Percentiles rank a stretch among this genome's conserved stretches.
Evolutionary conservation across 2,888 invertebrate genomes (phyloP).

Genomic region (Camponotus fellah): DNA sequence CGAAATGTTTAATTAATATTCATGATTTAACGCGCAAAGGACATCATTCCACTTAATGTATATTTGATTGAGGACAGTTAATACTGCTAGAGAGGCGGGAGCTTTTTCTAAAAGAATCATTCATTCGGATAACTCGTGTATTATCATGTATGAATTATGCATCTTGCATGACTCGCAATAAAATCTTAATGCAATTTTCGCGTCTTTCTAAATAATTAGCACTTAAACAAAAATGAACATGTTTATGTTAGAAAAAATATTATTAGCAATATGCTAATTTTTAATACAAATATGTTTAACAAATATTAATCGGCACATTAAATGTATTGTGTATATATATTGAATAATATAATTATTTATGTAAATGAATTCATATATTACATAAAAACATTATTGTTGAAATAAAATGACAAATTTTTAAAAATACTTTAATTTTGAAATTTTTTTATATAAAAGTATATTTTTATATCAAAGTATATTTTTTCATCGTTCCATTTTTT

Average conservation of each 20-base stretch:
- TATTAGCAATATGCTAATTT: neutral
- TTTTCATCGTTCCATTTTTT: neutral
- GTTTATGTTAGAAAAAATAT: neutral
- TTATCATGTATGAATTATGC: conserved; percentile 58
- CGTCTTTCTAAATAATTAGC: conserved; percentile 29
- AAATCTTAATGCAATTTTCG: conserved; percentile 23
- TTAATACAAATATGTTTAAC: neutral
- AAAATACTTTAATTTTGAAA: neutral
- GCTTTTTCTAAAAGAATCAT: conserved; percentile 55
- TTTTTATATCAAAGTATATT: neutral
- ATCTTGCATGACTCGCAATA: conserved; percentile 48
- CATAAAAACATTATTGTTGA: neutral
- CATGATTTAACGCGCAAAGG: conserved; percentile 75
- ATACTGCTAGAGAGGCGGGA: conserved; percentile 46
- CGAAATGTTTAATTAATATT: conserved; percentile 74
- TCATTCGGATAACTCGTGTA: conserved; percentile 32
- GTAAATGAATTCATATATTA: neutral
- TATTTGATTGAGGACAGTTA: conserved; percentile 68
- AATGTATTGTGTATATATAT: neutral
- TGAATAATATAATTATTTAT: neutral
- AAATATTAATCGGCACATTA: neutral
- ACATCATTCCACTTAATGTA: conserved; percentile 71
- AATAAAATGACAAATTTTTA: neutral
- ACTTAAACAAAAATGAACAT: conserved; percentile 10
- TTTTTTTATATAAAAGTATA: neutral